These are phyloP conservation scores for Drosophila suboccidentalis DNA, from an alignment of 2,888 invertebrate species.

Conservation along the genomic window DNA sequence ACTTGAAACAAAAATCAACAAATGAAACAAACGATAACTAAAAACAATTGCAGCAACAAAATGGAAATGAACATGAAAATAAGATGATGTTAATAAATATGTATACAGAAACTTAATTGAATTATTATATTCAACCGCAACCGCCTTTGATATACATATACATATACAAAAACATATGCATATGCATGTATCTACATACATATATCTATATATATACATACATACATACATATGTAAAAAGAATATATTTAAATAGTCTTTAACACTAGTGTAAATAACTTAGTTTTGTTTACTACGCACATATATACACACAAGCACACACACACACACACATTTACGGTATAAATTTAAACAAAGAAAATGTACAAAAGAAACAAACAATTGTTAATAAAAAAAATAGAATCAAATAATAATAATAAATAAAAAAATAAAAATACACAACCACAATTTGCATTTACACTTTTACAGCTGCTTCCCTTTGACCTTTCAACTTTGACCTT, in stretches of 20 bases:
- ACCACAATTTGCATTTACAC: conserved; percentile 65
- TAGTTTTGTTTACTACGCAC: conserved; percentile 78
- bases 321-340: conserved; percentile 63
- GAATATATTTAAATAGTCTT: conserved; percentile 63
- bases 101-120: conserved; percentile 73
- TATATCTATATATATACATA: conserved; percentile 51
- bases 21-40: conserved; percentile 26
- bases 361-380: conserved; percentile 71
- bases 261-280: conserved; percentile 76
- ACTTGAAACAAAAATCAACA: conserved; percentile 37
- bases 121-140: conserved; percentile 51
- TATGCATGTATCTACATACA: conserved; percentile 68
- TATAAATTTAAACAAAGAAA: conserved; percentile 71
- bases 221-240: conserved; percentile 63
- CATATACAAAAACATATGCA: conserved; percentile 50
- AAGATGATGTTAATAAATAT: conserved; percentile 8
- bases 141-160: conserved; percentile 80
- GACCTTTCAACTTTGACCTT: conserved; percentile 1
- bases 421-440: conserved; percentile 46
- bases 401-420: conserved; percentile 56
- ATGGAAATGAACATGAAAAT: conserved; percentile 8
- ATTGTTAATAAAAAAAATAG: conserved; percentile 69
- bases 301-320: conserved; percentile 33
- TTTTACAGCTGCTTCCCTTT: conserved; percentile 25
- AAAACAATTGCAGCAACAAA: conserved; percentile 32